Conservation (phyloP, 2,888 invertebrate genomes). For the Craniophora ligustri region DNA sequence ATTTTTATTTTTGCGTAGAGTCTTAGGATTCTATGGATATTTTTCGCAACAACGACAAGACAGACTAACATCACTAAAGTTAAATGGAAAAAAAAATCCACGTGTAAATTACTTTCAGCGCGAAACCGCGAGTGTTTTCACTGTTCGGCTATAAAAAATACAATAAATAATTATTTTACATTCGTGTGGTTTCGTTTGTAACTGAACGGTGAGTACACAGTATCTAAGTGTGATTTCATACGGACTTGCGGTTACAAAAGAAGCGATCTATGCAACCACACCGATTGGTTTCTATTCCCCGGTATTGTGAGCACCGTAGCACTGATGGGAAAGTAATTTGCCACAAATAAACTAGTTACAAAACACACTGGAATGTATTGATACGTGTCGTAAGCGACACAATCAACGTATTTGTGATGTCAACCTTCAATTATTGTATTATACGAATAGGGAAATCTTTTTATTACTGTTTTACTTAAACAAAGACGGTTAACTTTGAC, state of each 20-base stretch:
- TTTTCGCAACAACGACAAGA: neutral
- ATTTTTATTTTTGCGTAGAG: no score
- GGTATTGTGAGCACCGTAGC: constrained; percentile 57
- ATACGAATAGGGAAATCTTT: neutral
- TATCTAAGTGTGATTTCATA: constrained; percentile 67
- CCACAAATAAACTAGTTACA: constrained; percentile 62
- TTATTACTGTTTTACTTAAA: no score
- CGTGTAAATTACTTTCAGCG: neutral
- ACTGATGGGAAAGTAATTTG: constrained; percentile 74
- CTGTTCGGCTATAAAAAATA: neutral
- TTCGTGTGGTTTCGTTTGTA: neutral
- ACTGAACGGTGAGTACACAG: constrained; percentile 19
- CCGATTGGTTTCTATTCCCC: constrained; percentile 71
- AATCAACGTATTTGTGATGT: constrained; percentile 43
- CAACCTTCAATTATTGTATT: constrained; percentile 10
- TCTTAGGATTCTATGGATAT: no score
- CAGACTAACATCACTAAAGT: neutral
- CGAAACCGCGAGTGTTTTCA: neutral
- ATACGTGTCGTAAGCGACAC: constrained; percentile 56
- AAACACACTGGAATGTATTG: constrained; percentile 60
- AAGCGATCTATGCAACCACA: constrained; percentile 75
- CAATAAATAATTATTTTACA: neutral
- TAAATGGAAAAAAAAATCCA: neutral
- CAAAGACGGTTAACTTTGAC: no score
- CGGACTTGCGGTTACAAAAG: constrained; percentile 75